Evolutionary conservation across 2,888 invertebrate species (phyloP).

Genomic region (Tiliacea citrago): DNA sequence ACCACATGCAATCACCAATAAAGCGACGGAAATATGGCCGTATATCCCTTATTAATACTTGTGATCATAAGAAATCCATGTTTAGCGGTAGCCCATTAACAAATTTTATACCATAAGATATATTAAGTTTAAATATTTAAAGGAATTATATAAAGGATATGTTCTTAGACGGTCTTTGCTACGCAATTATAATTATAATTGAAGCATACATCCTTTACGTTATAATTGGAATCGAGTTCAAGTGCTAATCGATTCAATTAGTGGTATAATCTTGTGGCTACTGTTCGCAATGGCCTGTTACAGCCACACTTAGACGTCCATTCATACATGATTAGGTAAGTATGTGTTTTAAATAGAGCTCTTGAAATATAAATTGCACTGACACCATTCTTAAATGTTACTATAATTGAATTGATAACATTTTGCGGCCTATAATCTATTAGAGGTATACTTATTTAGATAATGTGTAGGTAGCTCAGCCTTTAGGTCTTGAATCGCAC

Average conservation of each 20-base stretch:
- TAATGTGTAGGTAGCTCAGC: too few relatives aligned
- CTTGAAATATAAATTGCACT: slow-evolving; percentile 27
- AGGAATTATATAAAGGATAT: background rate
- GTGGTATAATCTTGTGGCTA: slow-evolving; percentile 52
- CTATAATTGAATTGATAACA: background rate
- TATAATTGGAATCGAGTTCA: slow-evolving; percentile 59
- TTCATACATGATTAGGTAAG: slow-evolving; percentile 21
- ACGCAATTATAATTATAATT: slow-evolving; percentile 41
- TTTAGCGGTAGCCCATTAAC: background rate
- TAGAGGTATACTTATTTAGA: background rate
- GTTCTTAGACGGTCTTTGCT: slow-evolving; percentile 1
- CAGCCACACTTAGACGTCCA: slow-evolving; percentile 15
- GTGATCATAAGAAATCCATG: background rate
- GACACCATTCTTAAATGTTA: background rate
- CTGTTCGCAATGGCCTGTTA: slow-evolving; percentile 46
- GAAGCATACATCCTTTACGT: slow-evolving; percentile 47
- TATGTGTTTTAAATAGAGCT: slow-evolving; percentile 38
- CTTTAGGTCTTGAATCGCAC: background rate
- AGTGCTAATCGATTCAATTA: slow-evolving; percentile 65
- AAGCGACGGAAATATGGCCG: background rate
- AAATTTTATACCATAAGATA: slow-evolving; percentile 5
- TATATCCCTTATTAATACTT: background rate
- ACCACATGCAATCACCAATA: background rate
- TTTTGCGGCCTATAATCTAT: too few relatives aligned
- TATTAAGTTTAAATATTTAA: background rate